phyloP scores from a whole-genome alignment of 2,888 invertebrate species.

The Sphecodes monilicornis region DNA sequence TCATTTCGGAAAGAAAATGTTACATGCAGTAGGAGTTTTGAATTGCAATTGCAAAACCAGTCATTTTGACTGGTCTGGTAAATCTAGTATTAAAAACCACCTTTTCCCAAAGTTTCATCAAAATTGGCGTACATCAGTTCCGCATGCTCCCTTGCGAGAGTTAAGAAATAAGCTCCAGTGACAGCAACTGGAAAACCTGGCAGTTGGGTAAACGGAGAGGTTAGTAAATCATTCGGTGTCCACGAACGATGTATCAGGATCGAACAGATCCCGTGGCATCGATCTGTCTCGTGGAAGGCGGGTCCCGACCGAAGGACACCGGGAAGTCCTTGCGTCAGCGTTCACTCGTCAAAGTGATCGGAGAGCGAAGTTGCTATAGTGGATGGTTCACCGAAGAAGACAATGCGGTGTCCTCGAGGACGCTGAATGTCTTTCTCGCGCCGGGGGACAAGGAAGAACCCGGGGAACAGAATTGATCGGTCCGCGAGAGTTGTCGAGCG shows the following conservation, averaged over 20 bases:
- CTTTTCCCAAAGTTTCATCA: background rate
- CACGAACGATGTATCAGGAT: background rate
- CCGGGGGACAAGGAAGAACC: slow-evolving; percentile 9
- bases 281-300: slow-evolving; percentile 57
- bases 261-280: slow-evolving; percentile 36
- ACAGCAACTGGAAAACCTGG: background rate
- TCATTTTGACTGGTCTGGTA: no score
- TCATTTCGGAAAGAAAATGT: no score
- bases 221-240: background rate
- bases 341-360: slow-evolving; percentile 48
- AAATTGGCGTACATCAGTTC: background rate
- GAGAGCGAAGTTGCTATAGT: slow-evolving; percentile 6
- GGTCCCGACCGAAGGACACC: slow-evolving; percentile 28
- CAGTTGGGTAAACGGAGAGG: background rate
- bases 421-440: slow-evolving; percentile 17
- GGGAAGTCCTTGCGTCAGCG: slow-evolving; percentile 34
- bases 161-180: no score
- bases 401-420: slow-evolving; percentile 31
- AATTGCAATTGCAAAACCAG: no score
- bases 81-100: no score
- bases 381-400: slow-evolving; percentile 27
- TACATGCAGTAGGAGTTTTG: no score
- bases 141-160: no score
- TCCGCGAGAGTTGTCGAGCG: slow-evolving; percentile 41
- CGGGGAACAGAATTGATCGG: slow-evolving; percentile 38